Base-by-base conservation (phyloP, 2,797 vertebrate genomes). In the Amazona ochrocephala region DNA sequence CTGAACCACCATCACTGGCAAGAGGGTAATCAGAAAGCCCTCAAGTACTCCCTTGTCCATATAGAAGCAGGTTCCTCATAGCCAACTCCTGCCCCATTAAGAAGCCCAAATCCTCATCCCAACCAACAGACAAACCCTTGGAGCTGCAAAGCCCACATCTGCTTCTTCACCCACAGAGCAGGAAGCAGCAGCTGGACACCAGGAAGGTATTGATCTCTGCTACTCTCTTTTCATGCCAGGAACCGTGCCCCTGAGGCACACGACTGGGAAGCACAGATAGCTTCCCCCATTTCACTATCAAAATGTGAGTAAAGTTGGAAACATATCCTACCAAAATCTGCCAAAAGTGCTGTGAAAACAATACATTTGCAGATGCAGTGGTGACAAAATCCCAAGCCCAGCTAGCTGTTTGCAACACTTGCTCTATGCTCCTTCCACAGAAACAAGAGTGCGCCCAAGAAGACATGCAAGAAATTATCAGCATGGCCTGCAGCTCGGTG, bases 401-500 rank as follows among this genome's bases (percentile, higher is more conserved):
- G 6, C 29, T 39, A 50, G 32, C 32, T 37, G 22, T 54, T 42
- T 70, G 61, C 54, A 61, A 20, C 29, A 29, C 44, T 70, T 71
- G 45, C n/a, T 39, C 61, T 24, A 24, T 1, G 3, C 15, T 12
- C 39, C 18, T 74, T 67, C 61, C 77, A 83, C 42, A 81, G 70
- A 53, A 84, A n/a, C 29, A 74, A 32, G 37, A 19, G 7, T 8
- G 18, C 19, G 42, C 16, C 26, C 44, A 56, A 11, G 37, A 67
- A 74, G 60, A 72, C n/a, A n/a, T 0, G 9, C 37, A 30, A 17
- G 48, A 62, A 67, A 34, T 16, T 32, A 45, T 30, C 53, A 67
- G 41, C 21, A 26, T 0, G 0, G 37, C 29, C n/a, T 67, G 10
- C 3, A 68, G 39, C 3, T 2, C 30, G 23, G 24, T 2, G 0